Evolutionary conservation across 2,113 vertebrate species (phyloP), one percentile per base, ranked within the genome.

Genomic region (Pholis gunnellus): DNA sequence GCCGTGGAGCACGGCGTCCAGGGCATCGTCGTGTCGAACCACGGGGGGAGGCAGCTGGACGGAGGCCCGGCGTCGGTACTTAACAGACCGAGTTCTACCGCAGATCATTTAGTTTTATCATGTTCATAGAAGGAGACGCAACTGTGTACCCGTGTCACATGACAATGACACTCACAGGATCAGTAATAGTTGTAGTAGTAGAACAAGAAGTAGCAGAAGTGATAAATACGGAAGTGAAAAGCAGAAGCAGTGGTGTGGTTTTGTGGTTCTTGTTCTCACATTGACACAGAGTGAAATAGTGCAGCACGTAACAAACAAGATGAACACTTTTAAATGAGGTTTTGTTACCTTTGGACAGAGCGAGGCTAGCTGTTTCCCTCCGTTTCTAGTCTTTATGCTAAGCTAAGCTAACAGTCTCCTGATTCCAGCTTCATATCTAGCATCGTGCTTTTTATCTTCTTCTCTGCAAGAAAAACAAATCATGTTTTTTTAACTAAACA

Each of bases 21-120:
- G 27, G 98, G 97, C 75, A 97, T 99, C 94, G 95, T 99, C 1
- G 98, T 99, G 78, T 99, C 98, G 78, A 99, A 99, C 84, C 98
- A 99, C 0, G 98, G 98, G 0, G 98, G 98, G 6, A 95, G 98
- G 46, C 98, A 99, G 86, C 94, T 99, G 79, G 98, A 99, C 29
- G 97, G 96, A n/a, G 96, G 92, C 38, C 96, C 95, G 0, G 96
- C 98, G 38, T 96, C 97, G 50, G 98, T 99, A 94, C 0, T 10
- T 0, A 9, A 9, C 52, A 3, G 11, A 34, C 11, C 20, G 18
- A 3, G 0, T n/a, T 42, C 1, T 13, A 18, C 29, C 44, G n/a
- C 25, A 27, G 20, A 64, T 4, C 3, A 0, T 36, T 29, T 20
- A 8, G 44, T 13, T n/a, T 70, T 31, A 13, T n/a, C n/a, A 14